These are phyloP conservation scores for Dendrocincla tyrannina DNA, from an alignment of 2,797 vertebrate genomes.

Conservation along the genomic window DNA sequence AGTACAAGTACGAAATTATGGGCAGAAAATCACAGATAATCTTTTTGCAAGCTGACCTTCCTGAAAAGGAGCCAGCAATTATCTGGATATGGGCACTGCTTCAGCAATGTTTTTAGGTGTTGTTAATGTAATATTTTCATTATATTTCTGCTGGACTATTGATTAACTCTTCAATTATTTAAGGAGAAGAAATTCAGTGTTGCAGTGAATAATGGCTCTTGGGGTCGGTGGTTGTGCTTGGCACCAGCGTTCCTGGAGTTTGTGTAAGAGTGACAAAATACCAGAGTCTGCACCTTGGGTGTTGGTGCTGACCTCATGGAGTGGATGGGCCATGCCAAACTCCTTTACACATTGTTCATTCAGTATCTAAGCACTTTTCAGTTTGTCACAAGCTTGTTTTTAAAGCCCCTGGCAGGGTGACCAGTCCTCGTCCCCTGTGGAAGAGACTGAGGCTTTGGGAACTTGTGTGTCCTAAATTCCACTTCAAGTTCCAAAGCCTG, in stretches of 20 bases:
- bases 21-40: constrained; percentile 32
- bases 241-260: neutral
- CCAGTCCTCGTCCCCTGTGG: neutral
- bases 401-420: neutral
- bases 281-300: neutral
- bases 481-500: neutral
- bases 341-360: neutral
- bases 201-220: neutral
- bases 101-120: constrained; percentile 48
- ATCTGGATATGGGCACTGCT: neutral
- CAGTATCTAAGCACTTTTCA: neutral
- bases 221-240: neutral
- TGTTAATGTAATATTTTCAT: constrained; percentile 41
- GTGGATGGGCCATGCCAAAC: neutral
- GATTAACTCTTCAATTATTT: constrained; percentile 24
- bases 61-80: constrained; percentile 44
- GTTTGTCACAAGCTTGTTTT: neutral
- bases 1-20: constrained; percentile 8
- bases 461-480: neutral
- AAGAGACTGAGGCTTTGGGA: neutral
- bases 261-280: neutral
- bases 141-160: constrained; percentile 20
- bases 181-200: neutral
- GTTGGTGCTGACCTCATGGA: neutral
- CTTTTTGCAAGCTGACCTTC: constrained; percentile 29